phyloP scores from a whole-genome alignment of 1,140 invertebrate genomes.

The Gryllus bimaculatus region DNA sequence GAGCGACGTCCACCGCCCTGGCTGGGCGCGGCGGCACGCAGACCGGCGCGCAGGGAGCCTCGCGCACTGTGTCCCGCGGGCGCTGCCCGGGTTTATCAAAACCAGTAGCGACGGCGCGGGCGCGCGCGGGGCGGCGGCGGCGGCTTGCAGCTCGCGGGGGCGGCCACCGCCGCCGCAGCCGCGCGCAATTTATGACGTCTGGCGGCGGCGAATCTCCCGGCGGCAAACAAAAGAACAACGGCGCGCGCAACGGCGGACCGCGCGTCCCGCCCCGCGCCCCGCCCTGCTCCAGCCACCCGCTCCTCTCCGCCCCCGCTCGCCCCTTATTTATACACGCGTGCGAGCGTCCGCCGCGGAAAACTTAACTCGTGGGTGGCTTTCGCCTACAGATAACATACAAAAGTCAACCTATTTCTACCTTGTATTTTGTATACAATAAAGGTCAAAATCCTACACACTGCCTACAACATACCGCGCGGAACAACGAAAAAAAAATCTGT shows the following conservation, averaged over 20 bases:
- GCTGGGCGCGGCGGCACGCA: too few relatives aligned
- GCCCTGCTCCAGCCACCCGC: too few relatives aligned
- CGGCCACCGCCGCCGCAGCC: too few relatives aligned
- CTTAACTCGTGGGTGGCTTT: conserved; percentile 12
- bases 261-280: too few relatives aligned
- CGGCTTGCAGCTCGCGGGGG: not conserved
- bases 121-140: too few relatives aligned
- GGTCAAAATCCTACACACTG: conserved; percentile 15
- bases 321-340: not conserved
- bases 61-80: too few relatives aligned
- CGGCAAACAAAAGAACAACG: not conserved
- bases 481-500: conserved; percentile 11
- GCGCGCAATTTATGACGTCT: not conserved
- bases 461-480: not conserved
- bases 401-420: conserved; percentile 15
- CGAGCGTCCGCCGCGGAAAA: not conserved
- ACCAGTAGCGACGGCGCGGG: not conserved
- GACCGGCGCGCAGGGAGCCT: too few relatives aligned
- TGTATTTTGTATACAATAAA: conserved; percentile 17
- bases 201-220: not conserved
- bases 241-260: too few relatives aligned
- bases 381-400: conserved; percentile 8
- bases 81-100: not conserved
- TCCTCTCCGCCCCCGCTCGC: not conserved
- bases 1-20: too few relatives aligned